Evolutionary conservation across 2,113 vertebrate species (phyloP).

Genomic region (Albula goreensis): DNA sequence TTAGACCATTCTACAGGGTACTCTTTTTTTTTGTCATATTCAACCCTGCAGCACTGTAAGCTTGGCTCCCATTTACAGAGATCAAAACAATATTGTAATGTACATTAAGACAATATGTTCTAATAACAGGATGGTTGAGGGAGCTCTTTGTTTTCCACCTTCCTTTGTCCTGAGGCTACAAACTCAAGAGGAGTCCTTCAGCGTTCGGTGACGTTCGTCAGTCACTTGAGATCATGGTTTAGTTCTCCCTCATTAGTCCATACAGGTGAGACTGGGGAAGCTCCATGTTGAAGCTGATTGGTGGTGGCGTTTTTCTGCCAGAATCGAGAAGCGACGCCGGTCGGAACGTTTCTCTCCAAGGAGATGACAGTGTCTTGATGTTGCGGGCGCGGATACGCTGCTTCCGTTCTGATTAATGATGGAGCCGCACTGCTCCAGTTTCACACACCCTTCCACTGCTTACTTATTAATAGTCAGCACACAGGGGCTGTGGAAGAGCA

Average conservation of each 20-base stretch:
- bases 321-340: neutral
- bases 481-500: neutral
- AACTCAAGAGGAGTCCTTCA: neutral
- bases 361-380: neutral
- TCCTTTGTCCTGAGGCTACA: neutral
- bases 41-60: neutral
- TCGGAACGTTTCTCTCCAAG: neutral
- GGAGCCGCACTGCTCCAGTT: neutral
- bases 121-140: neutral
- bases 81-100: neutral
- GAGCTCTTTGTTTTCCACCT: neutral
- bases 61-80: neutral
- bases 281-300: constrained; percentile 55
- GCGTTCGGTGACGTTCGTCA: neutral
- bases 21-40: neutral
- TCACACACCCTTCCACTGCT: neutral
- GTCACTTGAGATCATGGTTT: constrained; percentile 54
- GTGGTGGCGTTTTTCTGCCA: constrained; percentile 49
- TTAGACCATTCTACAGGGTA: neutral
- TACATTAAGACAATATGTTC: neutral
- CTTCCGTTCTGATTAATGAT: constrained; percentile 3
- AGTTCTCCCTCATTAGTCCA: constrained; percentile 63
- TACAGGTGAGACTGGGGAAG: constrained; percentile 48
- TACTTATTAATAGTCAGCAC: neutral
- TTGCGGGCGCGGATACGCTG: neutral